These are phyloP conservation scores for Ictalurus furcatus DNA, from an alignment of 2,113 vertebrate genomes.

Conservation along the genomic window DNA sequence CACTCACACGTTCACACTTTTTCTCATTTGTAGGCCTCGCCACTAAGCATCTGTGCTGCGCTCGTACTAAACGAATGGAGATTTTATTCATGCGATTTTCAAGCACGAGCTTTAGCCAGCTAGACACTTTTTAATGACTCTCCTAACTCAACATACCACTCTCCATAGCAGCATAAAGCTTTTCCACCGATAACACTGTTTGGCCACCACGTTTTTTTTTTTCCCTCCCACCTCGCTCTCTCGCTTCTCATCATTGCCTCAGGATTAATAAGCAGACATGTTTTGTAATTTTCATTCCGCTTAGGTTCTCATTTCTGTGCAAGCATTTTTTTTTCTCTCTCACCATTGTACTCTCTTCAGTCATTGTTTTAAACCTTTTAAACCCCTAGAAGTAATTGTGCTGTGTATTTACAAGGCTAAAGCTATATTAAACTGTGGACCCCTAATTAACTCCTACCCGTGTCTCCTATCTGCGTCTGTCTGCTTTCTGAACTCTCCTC, in stretches of 20 bases:
- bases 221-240: conserved; percentile 18
- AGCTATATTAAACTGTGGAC: conserved; percentile 56
- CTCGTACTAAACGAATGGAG: conserved; percentile 66
- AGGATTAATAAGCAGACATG: conserved; percentile 16
- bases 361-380: conserved; percentile 9
- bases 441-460: conserved; percentile 55
- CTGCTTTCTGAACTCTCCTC: conserved; percentile 42
- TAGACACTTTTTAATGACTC: conserved; percentile 75
- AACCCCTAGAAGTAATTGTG: conserved; percentile 27
- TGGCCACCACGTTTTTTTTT: conserved; percentile 16
- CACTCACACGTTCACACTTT: background rate
- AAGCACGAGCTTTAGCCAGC: conserved; percentile 67
- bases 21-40: conserved; percentile 53
- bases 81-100: conserved; percentile 75
- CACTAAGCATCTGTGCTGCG: conserved; percentile 58
- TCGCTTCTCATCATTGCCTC: background rate
- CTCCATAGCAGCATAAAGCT: conserved; percentile 54
- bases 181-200: conserved; percentile 61
- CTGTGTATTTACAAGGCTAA: conserved; percentile 48
- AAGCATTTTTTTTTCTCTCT: background rate
- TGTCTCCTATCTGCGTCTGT: conserved; percentile 50
- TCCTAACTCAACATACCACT: conserved; percentile 57
- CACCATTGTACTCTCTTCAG: background rate
- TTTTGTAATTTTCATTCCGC: conserved; percentile 22
- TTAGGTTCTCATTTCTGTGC: background rate